A percentile compares a stretch with the other conserved stretches of the same genome.
These are phyloP conservation scores for Triplophysa rosa DNA, from an alignment of 2,113 vertebrate species.

Conservation along the genomic window DNA sequence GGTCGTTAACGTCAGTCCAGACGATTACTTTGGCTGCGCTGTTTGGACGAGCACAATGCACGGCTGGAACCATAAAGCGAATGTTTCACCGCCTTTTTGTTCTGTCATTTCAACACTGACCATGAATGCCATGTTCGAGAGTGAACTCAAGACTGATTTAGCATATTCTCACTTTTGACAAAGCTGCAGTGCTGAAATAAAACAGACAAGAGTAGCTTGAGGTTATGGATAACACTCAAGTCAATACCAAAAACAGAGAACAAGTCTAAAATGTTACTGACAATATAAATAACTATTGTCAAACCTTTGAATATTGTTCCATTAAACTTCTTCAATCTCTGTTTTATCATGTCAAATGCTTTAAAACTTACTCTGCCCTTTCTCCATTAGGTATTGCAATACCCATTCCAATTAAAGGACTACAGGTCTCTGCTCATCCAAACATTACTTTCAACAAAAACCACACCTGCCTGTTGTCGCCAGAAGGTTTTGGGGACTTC, in stretches of 20 bases:
- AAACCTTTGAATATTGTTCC: too few relatives aligned
- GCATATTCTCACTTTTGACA: conserved; percentile 32
- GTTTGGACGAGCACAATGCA: conserved; percentile 34
- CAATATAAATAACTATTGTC: too few relatives aligned
- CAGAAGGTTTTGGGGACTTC: conserved; percentile 84
- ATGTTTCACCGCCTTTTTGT: conserved; percentile 32
- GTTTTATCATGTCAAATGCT: background rate
- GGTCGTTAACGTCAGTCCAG: conserved; percentile 44
- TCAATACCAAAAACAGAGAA: conserved; percentile 25
- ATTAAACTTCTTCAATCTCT: too few relatives aligned
- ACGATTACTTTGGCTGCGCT: conserved; percentile 29
- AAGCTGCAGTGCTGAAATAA: conserved; percentile 49
- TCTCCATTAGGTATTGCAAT: conserved; percentile 89
- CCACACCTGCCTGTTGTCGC: conserved; percentile 82
- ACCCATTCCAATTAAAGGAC: conserved; percentile 89
- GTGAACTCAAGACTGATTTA: conserved; percentile 10
- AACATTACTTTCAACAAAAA: conserved; percentile 79
- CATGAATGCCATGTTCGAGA: conserved; percentile 14
- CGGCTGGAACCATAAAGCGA: background rate
- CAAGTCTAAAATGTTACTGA: conserved; percentile 17
- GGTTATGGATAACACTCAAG: conserved; percentile 34
- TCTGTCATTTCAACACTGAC: conserved; percentile 27
- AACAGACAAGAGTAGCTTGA: conserved; percentile 45
- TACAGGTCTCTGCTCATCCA: conserved; percentile 67
- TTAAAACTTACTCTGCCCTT: background rate